Evolutionary conservation across 2,888 invertebrate genomes (phyloP).

Genomic region (Lithosia quadra): DNA sequence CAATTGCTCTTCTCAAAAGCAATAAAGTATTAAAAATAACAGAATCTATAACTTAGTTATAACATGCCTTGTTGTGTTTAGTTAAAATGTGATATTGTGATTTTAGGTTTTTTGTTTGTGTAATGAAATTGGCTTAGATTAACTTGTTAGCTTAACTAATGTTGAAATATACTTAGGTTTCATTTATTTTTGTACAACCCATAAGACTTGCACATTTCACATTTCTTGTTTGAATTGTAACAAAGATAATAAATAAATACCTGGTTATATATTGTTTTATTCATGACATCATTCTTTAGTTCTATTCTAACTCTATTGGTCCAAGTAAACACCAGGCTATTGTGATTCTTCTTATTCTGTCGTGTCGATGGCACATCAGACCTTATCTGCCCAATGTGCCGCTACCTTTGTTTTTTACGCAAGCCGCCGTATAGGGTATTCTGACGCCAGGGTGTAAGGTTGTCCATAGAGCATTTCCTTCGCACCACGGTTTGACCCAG

Average conservation of each 20-base stretch:
- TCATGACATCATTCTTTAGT: not conserved
- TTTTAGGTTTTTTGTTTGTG: constrained; percentile 73
- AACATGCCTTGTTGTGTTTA: constrained; percentile 77
- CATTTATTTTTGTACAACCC: constrained; percentile 83
- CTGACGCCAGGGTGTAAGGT: too few relatives aligned
- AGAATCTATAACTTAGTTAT: constrained; percentile 70
- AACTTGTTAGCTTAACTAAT: constrained; percentile 72
- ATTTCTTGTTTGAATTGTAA: constrained; percentile 80
- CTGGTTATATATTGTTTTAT: constrained; percentile 63
- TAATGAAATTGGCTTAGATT: constrained; percentile 69
- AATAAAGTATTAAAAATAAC: constrained; percentile 74
- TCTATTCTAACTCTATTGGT: not conserved
- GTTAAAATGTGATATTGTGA: constrained; percentile 83
- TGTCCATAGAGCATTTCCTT: too few relatives aligned
- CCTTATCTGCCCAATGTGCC: too few relatives aligned
- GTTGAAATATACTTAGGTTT: constrained; percentile 75
- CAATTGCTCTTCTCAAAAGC: constrained; percentile 68
- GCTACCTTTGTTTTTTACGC: too few relatives aligned
- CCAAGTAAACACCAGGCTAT: too few relatives aligned
- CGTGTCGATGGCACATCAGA: too few relatives aligned
- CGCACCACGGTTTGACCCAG: too few relatives aligned
- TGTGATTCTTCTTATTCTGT: too few relatives aligned
- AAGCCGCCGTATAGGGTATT: too few relatives aligned
- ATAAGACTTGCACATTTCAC: constrained; percentile 79
- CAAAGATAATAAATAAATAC: constrained; percentile 78